Base-by-base conservation (phyloP, 1,140 invertebrate species). In the Potamilus streckersoni region DNA sequence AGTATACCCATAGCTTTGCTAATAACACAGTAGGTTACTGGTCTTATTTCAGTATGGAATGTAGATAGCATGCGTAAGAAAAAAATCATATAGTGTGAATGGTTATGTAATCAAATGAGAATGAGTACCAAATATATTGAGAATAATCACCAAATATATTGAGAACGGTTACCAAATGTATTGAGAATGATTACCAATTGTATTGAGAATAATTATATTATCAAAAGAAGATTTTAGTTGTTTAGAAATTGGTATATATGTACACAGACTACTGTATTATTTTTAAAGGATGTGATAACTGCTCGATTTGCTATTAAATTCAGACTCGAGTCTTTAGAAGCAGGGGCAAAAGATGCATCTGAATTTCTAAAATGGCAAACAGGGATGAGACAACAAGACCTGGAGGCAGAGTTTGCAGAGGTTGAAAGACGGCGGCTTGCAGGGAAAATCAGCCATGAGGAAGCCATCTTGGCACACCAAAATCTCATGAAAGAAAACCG, bases 361-460 rank as follows among this genome's bases (percentile, higher is more conserved):
- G 84, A 86, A 19, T 90, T 90, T 77, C 66, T 85, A n/a, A 84
- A 87, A 76, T 90, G 89, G 89, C 89, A 90, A 81, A 73, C 76
- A 31, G 83, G 84, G 23, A 89, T 89, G 88, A 84, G 81, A 61
- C 76, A 84, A 73, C 80, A 84, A 68, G 89, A 90, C 78, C 59
- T 87, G 58, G 86, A 89, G 57, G 74, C 74, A 11, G 71, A 90
- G 73, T 80, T 89, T 14, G 78, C 84, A 14, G 86, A 86, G 15
- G 83, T 89, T 58, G 89, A 90, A 77, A 71, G 84, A 14, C 79
- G 87, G 55, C 68, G 88, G 27, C 79, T 90, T 17, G 82, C 81
- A 69, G 89, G 88, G 19, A 89, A 90, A 79, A 81, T 90, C 60
- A 90, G 88, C 73, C 85, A 90, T 72, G 89, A 90, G 75, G 89